phyloP scores from a whole-genome alignment of 2,888 invertebrate species.

The Epinotia ramella region DNA sequence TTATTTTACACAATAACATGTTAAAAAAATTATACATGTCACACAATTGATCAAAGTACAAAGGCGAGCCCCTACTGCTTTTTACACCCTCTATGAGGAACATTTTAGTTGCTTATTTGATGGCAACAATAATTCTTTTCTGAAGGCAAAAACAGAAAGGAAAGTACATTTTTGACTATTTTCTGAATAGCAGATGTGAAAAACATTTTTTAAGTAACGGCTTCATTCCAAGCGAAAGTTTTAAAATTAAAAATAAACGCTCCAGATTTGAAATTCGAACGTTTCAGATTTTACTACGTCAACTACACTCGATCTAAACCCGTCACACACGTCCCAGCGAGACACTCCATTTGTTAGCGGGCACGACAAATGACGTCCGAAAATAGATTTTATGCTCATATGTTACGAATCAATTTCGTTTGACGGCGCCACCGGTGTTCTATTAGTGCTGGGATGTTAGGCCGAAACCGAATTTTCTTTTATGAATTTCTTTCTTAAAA shows the following conservation, averaged over 20 bases:
- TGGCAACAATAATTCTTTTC: too few species aligned
- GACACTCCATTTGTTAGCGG: constrained; percentile 39
- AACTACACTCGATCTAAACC: constrained; percentile 4
- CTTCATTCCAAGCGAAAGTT: too few species aligned
- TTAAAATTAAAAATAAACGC: neutral
- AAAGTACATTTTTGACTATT: too few species aligned
- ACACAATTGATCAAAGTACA: too few species aligned
- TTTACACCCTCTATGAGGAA: too few species aligned
- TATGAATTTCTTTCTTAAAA: neutral
- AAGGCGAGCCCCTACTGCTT: too few species aligned
- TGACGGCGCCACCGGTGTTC: constrained; percentile 18
- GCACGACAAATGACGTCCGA: constrained; percentile 37
- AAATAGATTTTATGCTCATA: constrained; percentile 43
- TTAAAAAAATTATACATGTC: too few species aligned
- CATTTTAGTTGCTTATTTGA: too few species aligned
- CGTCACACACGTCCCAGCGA: neutral
- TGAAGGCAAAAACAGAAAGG: too few species aligned
- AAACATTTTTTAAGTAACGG: too few species aligned
- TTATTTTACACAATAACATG: too few species aligned
- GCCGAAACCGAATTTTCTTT: constrained; percentile 12
- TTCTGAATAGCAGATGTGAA: too few species aligned
- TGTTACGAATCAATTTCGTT: constrained; percentile 44
- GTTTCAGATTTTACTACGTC: neutral
- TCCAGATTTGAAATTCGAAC: neutral
- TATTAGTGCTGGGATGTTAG: constrained; percentile 9